Evolutionary conservation across 1,140 invertebrate species (phyloP), one percentile per base, ranked within the genome.

Genomic region (Dinoponera quadriceps): DNA sequence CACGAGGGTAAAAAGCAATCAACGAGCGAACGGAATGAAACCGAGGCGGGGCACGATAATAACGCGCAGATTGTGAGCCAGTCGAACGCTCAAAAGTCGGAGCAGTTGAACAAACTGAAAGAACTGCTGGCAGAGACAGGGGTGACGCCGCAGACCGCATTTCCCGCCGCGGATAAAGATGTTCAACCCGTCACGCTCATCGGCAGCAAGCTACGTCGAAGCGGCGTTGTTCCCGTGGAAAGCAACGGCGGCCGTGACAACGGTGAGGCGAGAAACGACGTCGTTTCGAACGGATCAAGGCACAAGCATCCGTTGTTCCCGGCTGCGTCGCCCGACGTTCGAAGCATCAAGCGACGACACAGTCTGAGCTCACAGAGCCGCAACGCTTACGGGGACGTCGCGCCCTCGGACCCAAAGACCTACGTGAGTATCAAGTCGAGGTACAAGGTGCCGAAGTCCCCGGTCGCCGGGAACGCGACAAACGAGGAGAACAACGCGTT

Each of bases 141-240:
- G 1, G 18, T 49, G 72, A 74, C 77, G 57, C 82, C 85, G 59
- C 85, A 91, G 72, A 91, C 84, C 82, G 83, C 85, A 65, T 88
- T 91, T 88, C 78, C 75, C 18, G 74, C 71, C 4, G 51, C 77
- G 18, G 87, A 80, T 27, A 66, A 89, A 20, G 84, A 87, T 14
- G 13, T 83, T 14, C 77, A 87, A 27, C 71, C 82, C 0, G 25
- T 54, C 20, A 22, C 63, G 16, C 20, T 27, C 16, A 18, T 78
- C 44, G 66, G 13, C 13, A 77, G 20, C 49, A 80, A 48, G 18
- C 54, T 82, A n/a, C 51, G 55, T 16, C 72, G 66, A n/a, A 65
- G 3, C 16, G 55, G 20, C 27, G 66, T 83, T 27, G 4, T 57
- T 16, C 3, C 78, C 3, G 20, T 65, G 9, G 63, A 63, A 3